Evolutionary conservation across 2,113 vertebrate genomes (phyloP), one percentile per base, ranked within the genome.

Genomic region (Oriolus oriolus): DNA sequence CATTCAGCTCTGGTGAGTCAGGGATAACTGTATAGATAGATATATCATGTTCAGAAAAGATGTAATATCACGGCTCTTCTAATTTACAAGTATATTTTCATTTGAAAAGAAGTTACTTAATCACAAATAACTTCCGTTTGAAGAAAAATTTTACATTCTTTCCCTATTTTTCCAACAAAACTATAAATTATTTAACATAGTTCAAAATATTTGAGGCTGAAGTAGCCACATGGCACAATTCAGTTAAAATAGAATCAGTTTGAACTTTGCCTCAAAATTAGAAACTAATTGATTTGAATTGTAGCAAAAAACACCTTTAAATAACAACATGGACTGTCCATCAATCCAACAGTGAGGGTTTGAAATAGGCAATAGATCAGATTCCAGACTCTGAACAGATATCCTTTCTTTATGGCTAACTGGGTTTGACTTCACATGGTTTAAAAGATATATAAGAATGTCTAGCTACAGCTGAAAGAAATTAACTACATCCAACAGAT

Each of bases 241-340:
- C 95, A 81, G 41, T 96, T 97, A 92, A 94, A 96, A 95, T 22
- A 95, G 80, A 94, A 96, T 66, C 26, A 80, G 31, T 93, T 68
- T 90, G 63, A 97, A 90, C 70, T 90, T 90, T 80, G 64, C 50
- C 63, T 91, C 84, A 96, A 84, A 97, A 95, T 94, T 92, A 95
- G 80, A 74, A 95, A 95, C 39, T 50, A 91, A 93, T 94, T 96
- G 13, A 85, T 94, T 86, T 86, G 68, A 92, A 90, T 89, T 76
- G 50, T 33, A 71, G 47, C 60, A 69, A 42, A 88, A 75, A 61
- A 71, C 76, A 89, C 37, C 82, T 71, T 93, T 70, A 83, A 84
- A 78, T 76, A 91, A 64, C 37, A 60, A 16, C 15, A 44, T 13
- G 37, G 59, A 85, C 9, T 57, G 16, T 42, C 77, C 61, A 91